A percentile compares a stretch with the other conserved stretches of the same genome.
Evolutionary conservation across 2,113 vertebrate species (phyloP).

Genomic region (Clarias macrocephalus): DNA sequence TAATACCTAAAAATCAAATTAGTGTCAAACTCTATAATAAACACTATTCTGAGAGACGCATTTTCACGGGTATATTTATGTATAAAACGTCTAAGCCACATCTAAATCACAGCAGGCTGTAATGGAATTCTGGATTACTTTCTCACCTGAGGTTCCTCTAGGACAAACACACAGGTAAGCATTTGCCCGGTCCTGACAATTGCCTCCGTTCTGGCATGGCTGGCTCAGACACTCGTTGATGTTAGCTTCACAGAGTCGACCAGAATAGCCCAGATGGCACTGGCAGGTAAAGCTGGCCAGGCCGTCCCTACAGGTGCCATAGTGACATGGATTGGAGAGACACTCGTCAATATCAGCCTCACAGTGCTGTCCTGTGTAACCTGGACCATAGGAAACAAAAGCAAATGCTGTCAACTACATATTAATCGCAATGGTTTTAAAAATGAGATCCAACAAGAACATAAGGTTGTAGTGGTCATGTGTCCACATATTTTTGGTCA

Average conservation of each 20-base stretch:
- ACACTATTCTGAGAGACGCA: neutral
- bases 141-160: conserved; percentile 86
- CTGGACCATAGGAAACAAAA: conserved; percentile 59
- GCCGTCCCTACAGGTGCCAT: conserved; percentile 85
- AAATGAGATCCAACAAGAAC: neutral
- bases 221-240: conserved; percentile 93
- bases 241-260: conserved; percentile 89
- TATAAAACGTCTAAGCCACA: neutral
- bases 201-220: conserved; percentile 89
- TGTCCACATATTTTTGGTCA: neutral
- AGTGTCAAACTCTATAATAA: neutral
- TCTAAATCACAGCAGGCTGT: neutral
- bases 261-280: conserved; percentile 85
- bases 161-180: conserved; percentile 85
- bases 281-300: conserved; percentile 87
- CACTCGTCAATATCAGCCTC: conserved; percentile 89
- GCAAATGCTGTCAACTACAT: neutral
- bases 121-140: neutral
- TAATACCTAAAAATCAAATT: conserved; percentile 73
- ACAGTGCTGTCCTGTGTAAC: conserved; percentile 84
- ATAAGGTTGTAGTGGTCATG: neutral
- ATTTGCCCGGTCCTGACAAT: conserved; percentile 87
- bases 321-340: conserved; percentile 86
- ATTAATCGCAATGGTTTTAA: neutral
- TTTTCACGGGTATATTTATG: neutral